phyloP scores from a whole-genome alignment of 2,888 invertebrate genomes.

The Bimastos eiseni region DNA sequence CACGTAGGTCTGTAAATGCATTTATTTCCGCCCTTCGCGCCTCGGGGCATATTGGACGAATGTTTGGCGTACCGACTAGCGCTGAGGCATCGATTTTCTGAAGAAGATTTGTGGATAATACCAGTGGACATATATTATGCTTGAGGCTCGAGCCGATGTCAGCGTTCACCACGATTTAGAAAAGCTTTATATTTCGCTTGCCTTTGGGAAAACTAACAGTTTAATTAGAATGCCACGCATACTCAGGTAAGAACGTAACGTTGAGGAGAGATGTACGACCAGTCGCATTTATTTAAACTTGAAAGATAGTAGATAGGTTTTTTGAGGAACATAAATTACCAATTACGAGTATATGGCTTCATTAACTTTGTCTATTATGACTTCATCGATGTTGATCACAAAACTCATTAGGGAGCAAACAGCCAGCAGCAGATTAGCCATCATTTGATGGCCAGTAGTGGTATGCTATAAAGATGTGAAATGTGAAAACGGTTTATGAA shows the following conservation, averaged over 20 bases:
- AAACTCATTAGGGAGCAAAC: neutral
- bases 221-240: constrained; percentile 6
- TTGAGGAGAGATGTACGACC: neutral
- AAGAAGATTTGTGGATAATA: neutral
- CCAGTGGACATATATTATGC: neutral
- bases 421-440: neutral
- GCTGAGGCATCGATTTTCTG: neutral
- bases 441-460: neutral
- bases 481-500: neutral
- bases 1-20: neutral
- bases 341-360: neutral
- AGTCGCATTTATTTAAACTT: neutral
- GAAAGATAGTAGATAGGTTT: neutral
- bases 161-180: constrained; percentile 13
- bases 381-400: neutral
- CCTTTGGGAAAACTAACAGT: neutral
- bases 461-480: neutral
- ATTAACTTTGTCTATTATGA: neutral
- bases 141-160: neutral
- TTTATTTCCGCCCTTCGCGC: neutral
- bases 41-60: constrained; percentile 13
- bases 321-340: neutral
- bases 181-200: neutral
- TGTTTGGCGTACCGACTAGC: neutral
- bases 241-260: neutral